These are phyloP conservation scores for Dichetophora obliterata DNA, from an alignment of 2,888 invertebrate species.

Conservation along the genomic window DNA sequence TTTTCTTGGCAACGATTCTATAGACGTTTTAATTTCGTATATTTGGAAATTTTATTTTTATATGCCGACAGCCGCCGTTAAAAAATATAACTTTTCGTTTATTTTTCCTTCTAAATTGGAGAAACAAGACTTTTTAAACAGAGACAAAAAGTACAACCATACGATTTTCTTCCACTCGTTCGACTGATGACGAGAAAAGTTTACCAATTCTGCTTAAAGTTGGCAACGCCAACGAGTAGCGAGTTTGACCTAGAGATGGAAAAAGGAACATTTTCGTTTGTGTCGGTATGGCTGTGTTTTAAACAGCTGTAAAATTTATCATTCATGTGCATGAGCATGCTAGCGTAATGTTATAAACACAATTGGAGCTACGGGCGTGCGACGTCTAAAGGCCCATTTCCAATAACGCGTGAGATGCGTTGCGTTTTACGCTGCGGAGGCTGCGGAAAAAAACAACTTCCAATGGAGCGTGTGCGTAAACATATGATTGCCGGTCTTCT, in stretches of 20 bases:
- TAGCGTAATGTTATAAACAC: too few relatives aligned
- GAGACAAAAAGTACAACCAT: slow-evolving; percentile 33
- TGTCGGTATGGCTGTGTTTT: not conserved
- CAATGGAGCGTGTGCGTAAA: too few relatives aligned
- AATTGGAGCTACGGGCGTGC: too few relatives aligned
- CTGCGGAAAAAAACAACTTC: too few relatives aligned
- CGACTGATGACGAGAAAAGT: slow-evolving; percentile 41
- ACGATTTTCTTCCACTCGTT: slow-evolving; percentile 46
- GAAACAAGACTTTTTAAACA: not conserved
- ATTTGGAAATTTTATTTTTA: not conserved
- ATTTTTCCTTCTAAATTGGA: not conserved
- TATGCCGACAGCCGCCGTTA: not conserved
- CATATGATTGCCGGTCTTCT: too few relatives aligned
- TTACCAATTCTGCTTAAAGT: not conserved
- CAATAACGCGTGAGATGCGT: too few relatives aligned
- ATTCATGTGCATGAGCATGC: not conserved
- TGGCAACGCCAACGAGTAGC: not conserved
- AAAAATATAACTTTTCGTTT: not conserved
- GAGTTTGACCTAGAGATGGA: too few relatives aligned
- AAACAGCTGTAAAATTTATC: not conserved
- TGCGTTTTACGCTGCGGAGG: too few relatives aligned
- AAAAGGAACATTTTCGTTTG: too few relatives aligned
- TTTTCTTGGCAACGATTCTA: not conserved
- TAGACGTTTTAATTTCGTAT: not conserved
- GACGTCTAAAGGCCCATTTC: too few relatives aligned